Conservation (phyloP, 2,113 vertebrate species). For the Athene cunicularia region DNA sequence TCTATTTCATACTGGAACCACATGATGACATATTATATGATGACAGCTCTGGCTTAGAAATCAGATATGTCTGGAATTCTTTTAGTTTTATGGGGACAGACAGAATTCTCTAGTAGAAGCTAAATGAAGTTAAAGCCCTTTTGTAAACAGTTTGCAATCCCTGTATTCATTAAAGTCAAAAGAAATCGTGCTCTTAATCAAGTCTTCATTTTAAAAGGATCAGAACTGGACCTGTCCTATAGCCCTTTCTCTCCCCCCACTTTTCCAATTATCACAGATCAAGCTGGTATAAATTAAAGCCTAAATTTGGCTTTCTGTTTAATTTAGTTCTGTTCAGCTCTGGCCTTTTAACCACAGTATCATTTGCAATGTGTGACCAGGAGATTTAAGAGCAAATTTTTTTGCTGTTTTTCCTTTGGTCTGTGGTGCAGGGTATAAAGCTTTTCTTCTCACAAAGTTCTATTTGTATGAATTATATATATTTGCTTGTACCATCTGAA, state of each 20-base stretch:
- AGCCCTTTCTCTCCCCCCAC: background rate
- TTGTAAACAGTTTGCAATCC: slow-evolving; percentile 23
- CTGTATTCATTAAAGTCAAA: background rate
- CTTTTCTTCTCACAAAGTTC: background rate
- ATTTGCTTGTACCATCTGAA: background rate
- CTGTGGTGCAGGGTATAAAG: accelerated
- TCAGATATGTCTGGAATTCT: slow-evolving; percentile 5
- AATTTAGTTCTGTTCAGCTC: background rate
- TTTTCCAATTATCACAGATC: background rate
- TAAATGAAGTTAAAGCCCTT: slow-evolving; percentile 2
- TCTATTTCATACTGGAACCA: background rate
- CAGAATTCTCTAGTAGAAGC: background rate
- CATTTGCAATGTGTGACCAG: background rate
- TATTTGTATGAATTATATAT: background rate
- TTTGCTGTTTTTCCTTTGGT: background rate
- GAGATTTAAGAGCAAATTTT: background rate
- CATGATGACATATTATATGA: background rate
- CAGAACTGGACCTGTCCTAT: background rate
- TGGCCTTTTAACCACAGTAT: background rate
- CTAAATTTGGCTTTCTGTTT: background rate
- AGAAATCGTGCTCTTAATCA: slow-evolving; percentile 12
- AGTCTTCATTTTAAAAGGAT: slow-evolving; percentile 36
- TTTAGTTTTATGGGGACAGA: background rate
- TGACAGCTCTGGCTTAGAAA: slow-evolving; percentile 19
- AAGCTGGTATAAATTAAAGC: background rate